Percentiles rank a stretch among this genome's conserved stretches.
phyloP scores from a whole-genome alignment of 30 jellyfish, hydroid and myxozoan species.

The Aurelia aurita region DNA sequence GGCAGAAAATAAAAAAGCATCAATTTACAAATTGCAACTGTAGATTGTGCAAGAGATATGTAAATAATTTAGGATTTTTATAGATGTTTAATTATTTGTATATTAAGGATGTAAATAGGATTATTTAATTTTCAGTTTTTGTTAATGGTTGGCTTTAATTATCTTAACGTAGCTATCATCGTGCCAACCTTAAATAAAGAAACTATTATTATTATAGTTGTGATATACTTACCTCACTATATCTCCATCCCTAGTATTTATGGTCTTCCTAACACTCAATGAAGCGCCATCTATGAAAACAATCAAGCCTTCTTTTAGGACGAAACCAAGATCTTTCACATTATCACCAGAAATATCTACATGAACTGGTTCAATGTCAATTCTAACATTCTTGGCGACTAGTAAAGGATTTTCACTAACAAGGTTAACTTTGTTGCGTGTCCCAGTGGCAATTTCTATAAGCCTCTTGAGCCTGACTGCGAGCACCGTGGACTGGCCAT shows the following conservation, averaged over 20 bases:
- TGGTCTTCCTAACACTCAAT: slow-evolving; percentile 36
- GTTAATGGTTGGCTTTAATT: no score
- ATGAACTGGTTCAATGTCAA: slow-evolving; percentile 26
- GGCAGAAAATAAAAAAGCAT: no score
- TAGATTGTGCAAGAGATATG: no score
- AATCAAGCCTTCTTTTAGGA: slow-evolving; percentile 53
- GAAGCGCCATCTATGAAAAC: slow-evolving; percentile 65
- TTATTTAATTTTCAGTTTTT: no score
- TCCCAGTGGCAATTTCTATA: slow-evolving; percentile 64
- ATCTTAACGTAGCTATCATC: no score
- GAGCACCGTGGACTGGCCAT: slow-evolving; percentile 35
- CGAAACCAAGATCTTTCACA: slow-evolving; percentile 61
- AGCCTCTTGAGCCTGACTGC: slow-evolving; percentile 66
- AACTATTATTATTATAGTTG: no score
- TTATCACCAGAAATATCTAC: slow-evolving; percentile 55
- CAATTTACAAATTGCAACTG: no score
- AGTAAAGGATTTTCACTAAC: slow-evolving; percentile 70
- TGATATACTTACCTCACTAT: slow-evolving; percentile 27
- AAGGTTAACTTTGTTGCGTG: slow-evolving; percentile 53
- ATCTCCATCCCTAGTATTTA: slow-evolving; percentile 36
- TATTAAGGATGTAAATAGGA: no score
- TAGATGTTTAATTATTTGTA: no score
- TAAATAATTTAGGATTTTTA: no score
- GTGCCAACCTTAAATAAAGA: no score
- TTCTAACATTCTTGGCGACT: slow-evolving; percentile 47